Conservation (phyloP, 1,140 invertebrate genomes). For the Mactra quadrangularis region DNA sequence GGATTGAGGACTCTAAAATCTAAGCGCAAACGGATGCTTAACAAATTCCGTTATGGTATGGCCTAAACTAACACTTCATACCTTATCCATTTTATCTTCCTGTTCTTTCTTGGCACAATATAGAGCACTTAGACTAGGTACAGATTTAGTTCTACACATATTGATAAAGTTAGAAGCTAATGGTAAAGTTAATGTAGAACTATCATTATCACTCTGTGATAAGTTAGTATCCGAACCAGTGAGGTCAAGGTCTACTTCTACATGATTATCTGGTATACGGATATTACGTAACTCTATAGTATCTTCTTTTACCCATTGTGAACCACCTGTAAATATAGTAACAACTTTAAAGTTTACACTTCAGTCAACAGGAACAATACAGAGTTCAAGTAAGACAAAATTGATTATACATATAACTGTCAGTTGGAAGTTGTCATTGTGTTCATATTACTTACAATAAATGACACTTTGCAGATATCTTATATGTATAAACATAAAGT, state of each 20-base stretch:
- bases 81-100: slow-evolving; percentile 89
- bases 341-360: slow-evolving; percentile 2
- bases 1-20: too few relatives aligned
- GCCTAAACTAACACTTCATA: too few relatives aligned
- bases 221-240: slow-evolving; percentile 30
- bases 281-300: slow-evolving; percentile 85
- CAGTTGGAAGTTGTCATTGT: too few relatives aligned
- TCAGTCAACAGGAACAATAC: too few relatives aligned
- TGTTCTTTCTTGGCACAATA: slow-evolving; percentile 95
- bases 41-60: too few relatives aligned
- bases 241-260: slow-evolving; percentile 79
- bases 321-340: slow-evolving; percentile 86
- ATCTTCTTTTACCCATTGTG: slow-evolving; percentile 99
- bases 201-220: slow-evolving; percentile 53
- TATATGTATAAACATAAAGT: too few relatives aligned
- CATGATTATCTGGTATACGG: slow-evolving; percentile 80
- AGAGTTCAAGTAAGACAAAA: too few relatives aligned
- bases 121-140: slow-evolving; percentile 96
- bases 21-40: too few relatives aligned
- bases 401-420: too few relatives aligned
- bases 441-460: too few relatives aligned
- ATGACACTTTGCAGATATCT: too few relatives aligned
- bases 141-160: slow-evolving; percentile 89
- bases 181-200: slow-evolving; percentile 45
- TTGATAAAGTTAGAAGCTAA: slow-evolving; percentile 67